Percentiles rank a stretch among this genome's conserved stretches.
Conservation (phyloP, 2,113 vertebrate genomes). For the Passer domesticus region DNA sequence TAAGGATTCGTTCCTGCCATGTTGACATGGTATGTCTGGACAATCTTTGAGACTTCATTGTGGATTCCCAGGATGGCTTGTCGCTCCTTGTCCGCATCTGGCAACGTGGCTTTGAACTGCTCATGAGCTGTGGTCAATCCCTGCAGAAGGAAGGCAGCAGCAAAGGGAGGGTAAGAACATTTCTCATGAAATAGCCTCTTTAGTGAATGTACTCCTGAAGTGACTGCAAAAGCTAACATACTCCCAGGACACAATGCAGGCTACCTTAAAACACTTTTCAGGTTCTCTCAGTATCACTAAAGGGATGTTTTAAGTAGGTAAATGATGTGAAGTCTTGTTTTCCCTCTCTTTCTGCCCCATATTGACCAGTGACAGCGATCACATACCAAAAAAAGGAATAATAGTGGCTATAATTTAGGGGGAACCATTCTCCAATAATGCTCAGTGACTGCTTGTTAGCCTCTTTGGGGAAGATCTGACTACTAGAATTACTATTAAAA, state of each 20-base stretch:
- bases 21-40: conserved; percentile 97
- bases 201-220: background rate
- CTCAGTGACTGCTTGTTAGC: background rate
- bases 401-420: background rate
- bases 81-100: conserved; percentile 95
- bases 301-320: background rate
- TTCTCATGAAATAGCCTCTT: background rate
- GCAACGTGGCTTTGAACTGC: conserved; percentile 97
- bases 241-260: background rate
- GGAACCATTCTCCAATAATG: background rate
- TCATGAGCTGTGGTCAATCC: conserved; percentile 95
- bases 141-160: conserved; percentile 67
- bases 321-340: background rate
- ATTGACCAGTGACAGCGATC: background rate
- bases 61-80: conserved; percentile 96
- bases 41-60: conserved; percentile 96
- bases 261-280: background rate
- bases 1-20: conserved; percentile 96
- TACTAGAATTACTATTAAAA: background rate
- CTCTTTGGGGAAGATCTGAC: background rate
- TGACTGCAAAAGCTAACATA: background rate
- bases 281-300: background rate
- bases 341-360: background rate
- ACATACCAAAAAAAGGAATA: background rate
- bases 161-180: background rate